Base-by-base conservation (phyloP, 2,797 vertebrate genomes). In the Amazona ochrocephala region DNA sequence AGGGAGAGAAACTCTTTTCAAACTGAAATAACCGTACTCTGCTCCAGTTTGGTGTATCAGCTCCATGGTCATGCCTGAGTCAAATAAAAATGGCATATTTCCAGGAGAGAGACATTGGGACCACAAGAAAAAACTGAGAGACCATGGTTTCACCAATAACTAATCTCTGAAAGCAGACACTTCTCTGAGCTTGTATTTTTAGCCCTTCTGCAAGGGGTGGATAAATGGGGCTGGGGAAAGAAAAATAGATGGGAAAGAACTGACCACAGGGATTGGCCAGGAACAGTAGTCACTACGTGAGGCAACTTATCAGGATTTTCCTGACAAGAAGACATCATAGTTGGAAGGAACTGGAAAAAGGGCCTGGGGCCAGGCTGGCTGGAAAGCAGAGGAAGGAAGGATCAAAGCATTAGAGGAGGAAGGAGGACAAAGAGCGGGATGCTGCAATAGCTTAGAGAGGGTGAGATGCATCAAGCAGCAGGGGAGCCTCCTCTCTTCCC, bases 391-490 rank as follows among this genome's bases (percentile, higher is more conserved):
- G 68, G 78, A 54, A 93, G 78, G 85, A 95, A 92, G 90, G 89
- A 95, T 93, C 93, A 97, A 95, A 95, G 89, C 61, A 12, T 11
- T 34, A 23, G 84, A 93, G 79, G 68, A 92, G 70, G 88, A 92
- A 92, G 54, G 89, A 96, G 89, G 92, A 97, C 92, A 96, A 96
- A 96, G 87, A 80, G 10, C 1, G 37, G 78, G 92, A 95, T 51
- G 75, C 72, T 91, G 93, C 87, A 89, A 51, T 72, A 78, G 92
- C 84, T 94, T 72, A 78, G 81, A 81, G 82, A 92, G 70, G 70
- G 84, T 77, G 89, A 94, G 91, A 92, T 92, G 79, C 82, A 96
- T 95, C 94, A 93, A 96, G 94, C 95, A 94, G 94, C 92, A 92
- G 96, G 94, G 95, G 94, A 95, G 94, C 90, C 89, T 89, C 66